Evolutionary conservation across 2,888 invertebrate species (phyloP).

Genomic region (Meganola albula): DNA sequence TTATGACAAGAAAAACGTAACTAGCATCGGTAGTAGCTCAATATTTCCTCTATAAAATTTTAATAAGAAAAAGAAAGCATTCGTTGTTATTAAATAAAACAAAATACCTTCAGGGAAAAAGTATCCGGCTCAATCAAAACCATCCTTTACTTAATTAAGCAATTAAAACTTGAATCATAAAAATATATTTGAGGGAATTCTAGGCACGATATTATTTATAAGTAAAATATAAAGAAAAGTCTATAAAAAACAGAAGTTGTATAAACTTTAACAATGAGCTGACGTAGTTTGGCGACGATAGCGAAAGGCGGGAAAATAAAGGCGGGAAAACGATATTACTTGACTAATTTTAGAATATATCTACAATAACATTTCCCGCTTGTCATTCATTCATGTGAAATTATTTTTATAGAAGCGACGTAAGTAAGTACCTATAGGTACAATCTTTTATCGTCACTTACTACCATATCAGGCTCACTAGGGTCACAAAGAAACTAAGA

Average conservation of each 20-base stretch:
- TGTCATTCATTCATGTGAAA: too few species aligned
- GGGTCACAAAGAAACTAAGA: too few species aligned
- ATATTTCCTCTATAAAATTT: too few species aligned
- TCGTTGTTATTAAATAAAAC: too few species aligned
- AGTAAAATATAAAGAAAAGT: conserved; percentile 23
- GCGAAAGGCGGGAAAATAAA: conserved; percentile 4
- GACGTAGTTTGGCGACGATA: conserved; percentile 6
- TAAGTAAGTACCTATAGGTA: too few species aligned
- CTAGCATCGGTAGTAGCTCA: too few species aligned
- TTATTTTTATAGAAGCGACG: too few species aligned
- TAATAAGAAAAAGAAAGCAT: conserved; percentile 7
- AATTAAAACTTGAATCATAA: conserved; percentile 28
- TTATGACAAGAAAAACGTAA: too few species aligned
- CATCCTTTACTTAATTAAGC: conserved; percentile 15
- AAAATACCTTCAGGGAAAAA: too few species aligned
- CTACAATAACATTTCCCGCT: too few species aligned
- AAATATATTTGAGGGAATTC: conserved; percentile 18
- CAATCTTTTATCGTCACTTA: too few species aligned
- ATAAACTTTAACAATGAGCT: conserved; percentile 14
- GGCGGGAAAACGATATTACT: background rate
- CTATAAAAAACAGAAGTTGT: conserved; percentile 31
- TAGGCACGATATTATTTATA: conserved; percentile 16
- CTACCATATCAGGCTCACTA: too few species aligned
- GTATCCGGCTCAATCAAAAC: conserved; percentile 14
- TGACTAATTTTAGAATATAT: background rate